A percentile compares a stretch with the other conserved stretches of the same genome.
Conservation (phyloP, 2,888 invertebrate species). For the Agonopterix subpropinquella region DNA sequence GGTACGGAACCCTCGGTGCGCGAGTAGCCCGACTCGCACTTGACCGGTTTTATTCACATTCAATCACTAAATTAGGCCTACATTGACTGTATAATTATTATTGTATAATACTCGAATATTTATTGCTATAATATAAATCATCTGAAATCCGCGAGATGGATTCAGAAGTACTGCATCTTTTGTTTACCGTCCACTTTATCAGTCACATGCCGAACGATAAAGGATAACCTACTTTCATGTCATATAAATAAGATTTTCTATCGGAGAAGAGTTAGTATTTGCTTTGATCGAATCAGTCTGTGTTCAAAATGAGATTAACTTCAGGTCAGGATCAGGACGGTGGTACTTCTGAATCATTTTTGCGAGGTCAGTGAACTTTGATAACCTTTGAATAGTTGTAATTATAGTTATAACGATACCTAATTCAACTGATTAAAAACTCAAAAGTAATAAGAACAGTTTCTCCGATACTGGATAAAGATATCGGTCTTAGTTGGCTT, state of each 20-base stretch:
- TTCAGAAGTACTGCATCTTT: conserved; percentile 17
- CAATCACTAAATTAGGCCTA: too few species aligned
- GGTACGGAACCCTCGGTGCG: too few species aligned
- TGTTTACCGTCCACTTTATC: conserved; percentile 45
- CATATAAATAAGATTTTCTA: conserved; percentile 58
- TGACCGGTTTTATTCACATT: too few species aligned
- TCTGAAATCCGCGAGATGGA: background rate
- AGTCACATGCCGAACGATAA: conserved; percentile 60
- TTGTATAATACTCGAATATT: too few species aligned
- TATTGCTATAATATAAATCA: too few species aligned
- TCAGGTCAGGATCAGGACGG: conserved; percentile 65
- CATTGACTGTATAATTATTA: too few species aligned
- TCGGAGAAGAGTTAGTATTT: conserved; percentile 33
- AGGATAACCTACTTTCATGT: conserved; percentile 63
- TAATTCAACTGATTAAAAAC: too few species aligned
- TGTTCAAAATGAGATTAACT: conserved; percentile 44
- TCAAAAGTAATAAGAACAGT: too few species aligned
- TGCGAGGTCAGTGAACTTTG: conserved; percentile 36
- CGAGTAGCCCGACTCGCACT: too few species aligned
- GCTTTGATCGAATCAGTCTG: conserved; percentile 20
- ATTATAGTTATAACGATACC: too few species aligned
- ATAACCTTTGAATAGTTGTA: background rate
- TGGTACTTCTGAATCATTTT: conserved; percentile 42
- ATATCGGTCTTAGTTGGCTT: too few species aligned
- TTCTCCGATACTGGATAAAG: too few species aligned